phyloP scores from a whole-genome alignment of 64 coral and sea anemone genomes.

The Cladopsammia gracilis region DNA sequence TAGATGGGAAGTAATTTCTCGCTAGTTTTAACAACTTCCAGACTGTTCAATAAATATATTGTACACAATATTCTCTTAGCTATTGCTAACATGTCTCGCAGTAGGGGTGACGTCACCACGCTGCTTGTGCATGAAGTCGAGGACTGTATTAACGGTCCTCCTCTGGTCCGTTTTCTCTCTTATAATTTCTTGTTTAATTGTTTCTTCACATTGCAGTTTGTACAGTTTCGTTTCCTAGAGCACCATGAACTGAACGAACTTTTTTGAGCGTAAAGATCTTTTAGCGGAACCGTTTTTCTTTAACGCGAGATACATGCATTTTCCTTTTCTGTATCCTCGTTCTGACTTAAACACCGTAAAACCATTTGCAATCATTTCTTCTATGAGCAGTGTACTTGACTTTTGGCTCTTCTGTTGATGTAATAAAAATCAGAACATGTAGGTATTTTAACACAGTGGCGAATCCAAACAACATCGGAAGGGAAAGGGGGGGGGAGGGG shows the following conservation, averaged over 20 bases:
- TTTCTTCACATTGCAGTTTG: no score
- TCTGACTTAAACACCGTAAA: conserved; percentile 51
- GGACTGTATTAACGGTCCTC: background rate
- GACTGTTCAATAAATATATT: conserved; percentile 42
- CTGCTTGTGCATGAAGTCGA: background rate
- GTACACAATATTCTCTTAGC: conserved; percentile 23
- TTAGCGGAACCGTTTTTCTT: conserved; percentile 68
- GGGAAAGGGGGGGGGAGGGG: no score
- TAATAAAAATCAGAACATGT: background rate
- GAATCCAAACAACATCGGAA: no score
- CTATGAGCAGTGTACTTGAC: conserved; percentile 47
- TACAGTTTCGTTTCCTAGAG: background rate
- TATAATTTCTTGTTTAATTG: no score
- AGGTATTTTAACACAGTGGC: no score
- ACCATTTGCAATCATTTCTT: conserved; percentile 12
- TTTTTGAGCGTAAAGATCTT: conserved; percentile 32
- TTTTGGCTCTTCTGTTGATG: conserved; percentile 9
- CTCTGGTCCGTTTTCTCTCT: no score
- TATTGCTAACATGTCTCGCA: background rate
- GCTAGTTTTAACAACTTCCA: background rate
- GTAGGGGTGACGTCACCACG: background rate
- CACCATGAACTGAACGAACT: conserved; percentile 56
- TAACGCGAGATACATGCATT: conserved; percentile 38
- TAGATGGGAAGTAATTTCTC: conserved; percentile 11
- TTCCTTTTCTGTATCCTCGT: background rate